Conservation (phyloP, 2,797 vertebrate genomes). For the Clarias pachynema region DNA sequence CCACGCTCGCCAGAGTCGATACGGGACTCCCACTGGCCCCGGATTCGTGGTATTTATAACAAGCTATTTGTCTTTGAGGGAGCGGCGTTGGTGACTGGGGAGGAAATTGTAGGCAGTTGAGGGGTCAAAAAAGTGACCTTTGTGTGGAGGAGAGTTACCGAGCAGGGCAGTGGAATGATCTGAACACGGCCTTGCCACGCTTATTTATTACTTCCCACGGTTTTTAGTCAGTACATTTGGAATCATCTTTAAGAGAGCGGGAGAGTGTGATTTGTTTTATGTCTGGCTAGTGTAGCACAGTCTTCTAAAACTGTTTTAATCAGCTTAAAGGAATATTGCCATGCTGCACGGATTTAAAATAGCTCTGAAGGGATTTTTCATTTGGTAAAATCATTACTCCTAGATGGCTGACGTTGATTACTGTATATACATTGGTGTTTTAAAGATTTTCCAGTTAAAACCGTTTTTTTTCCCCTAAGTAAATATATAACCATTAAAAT, state of each 20-base stretch:
- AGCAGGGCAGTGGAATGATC: constrained; percentile 29
- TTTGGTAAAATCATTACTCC: background rate
- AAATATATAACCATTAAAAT: too few species aligned
- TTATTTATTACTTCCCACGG: constrained; percentile 45
- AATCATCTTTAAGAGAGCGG: constrained; percentile 13
- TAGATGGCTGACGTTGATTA: background rate
- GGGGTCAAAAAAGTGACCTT: constrained; percentile 57
- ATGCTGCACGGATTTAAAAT: background rate
- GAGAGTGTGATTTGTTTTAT: constrained; percentile 7
- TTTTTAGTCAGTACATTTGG: constrained; percentile 37
- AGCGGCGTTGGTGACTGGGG: constrained; percentile 47
- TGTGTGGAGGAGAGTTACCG: constrained; percentile 45
- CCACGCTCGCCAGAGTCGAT: constrained; percentile 65
- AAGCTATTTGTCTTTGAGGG: constrained; percentile 57
- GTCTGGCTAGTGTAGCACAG: background rate
- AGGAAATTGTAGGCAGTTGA: constrained; percentile 61
- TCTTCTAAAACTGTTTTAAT: background rate
- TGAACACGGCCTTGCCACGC: constrained; percentile 14
- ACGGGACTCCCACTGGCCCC: constrained; percentile 53
- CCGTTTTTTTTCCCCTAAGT: background rate
- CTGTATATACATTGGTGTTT: background rate
- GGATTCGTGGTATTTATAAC: constrained; percentile 56
- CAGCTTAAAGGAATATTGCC: constrained; percentile 17
- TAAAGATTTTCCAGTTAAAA: background rate
- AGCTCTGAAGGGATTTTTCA: background rate